phyloP scores from a whole-genome alignment of 2,888 invertebrate genomes.

The Hedychridium roseum region DNA sequence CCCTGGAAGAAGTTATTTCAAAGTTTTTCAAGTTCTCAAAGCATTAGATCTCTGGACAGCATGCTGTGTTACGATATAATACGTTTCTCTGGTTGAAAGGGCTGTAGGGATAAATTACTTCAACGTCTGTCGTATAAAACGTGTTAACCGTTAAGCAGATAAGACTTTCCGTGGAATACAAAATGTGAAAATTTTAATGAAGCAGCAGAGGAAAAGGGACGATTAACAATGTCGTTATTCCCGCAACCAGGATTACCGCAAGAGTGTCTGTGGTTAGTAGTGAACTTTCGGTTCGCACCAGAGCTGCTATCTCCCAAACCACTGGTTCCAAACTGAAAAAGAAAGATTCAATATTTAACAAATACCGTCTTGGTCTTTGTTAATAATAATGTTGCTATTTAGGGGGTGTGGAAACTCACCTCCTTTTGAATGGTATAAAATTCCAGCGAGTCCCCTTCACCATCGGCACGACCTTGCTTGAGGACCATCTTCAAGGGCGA shows the following conservation, averaged over 20 bases:
- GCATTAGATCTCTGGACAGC: no score
- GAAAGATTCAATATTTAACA: constrained; percentile 22
- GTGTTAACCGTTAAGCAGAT: not conserved
- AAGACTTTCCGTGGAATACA: constrained; percentile 1
- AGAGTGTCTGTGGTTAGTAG: constrained; percentile 65
- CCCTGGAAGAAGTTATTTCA: no score
- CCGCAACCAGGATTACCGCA: constrained; percentile 65
- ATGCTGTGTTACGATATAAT: no score
- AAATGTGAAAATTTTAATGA: constrained; percentile 29
- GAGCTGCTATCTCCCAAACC: constrained; percentile 63
- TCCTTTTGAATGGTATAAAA: constrained; percentile 79
- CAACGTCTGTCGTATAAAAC: not conserved
- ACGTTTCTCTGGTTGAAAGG: not conserved
- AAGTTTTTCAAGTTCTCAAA: no score
- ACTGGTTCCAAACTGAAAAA: constrained; percentile 60
- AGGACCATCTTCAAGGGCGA: constrained; percentile 82
- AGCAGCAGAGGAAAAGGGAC: constrained; percentile 41
- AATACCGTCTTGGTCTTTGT: not conserved
- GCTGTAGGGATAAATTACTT: not conserved
- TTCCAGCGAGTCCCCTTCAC: constrained; percentile 63
- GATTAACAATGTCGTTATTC: constrained; percentile 62
- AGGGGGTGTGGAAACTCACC: constrained; percentile 61
- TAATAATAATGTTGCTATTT: no score
- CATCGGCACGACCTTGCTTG: constrained; percentile 69
- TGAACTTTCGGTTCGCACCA: constrained; percentile 65